A percentile compares a stretch with the other conserved stretches of the same genome.
Conservation (phyloP, 2,888 invertebrate genomes). For the Drosophila maculinotata region DNA sequence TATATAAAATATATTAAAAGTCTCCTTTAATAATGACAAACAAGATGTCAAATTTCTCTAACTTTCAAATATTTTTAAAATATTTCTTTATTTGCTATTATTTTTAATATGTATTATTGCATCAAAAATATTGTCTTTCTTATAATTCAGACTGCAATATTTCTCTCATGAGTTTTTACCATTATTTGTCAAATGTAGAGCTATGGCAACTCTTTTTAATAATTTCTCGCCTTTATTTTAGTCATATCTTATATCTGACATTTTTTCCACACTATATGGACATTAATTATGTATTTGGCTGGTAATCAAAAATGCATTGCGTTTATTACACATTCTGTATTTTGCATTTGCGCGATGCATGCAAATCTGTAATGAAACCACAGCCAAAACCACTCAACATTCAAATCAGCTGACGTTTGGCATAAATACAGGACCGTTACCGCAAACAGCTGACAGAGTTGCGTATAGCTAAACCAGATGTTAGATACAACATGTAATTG, state of each 20-base stretch:
- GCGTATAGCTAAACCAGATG: slow-evolving; percentile 27
- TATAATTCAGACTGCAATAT: no score
- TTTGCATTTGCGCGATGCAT: slow-evolving; percentile 14
- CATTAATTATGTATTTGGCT: slow-evolving; percentile 20
- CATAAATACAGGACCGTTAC: slow-evolving; percentile 14
- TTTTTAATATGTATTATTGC: no score
- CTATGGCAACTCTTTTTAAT: no score
- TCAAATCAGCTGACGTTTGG: slow-evolving; percentile 20
- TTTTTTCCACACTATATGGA: background rate
- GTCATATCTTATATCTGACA: background rate
- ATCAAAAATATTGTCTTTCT: no score
- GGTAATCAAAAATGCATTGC: slow-evolving; percentile 23
- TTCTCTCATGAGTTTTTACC: no score
- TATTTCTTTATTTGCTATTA: no score
- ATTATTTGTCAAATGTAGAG: no score
- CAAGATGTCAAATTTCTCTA: no score
- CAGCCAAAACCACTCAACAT: slow-evolving; percentile 36
- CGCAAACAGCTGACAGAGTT: slow-evolving; percentile 42
- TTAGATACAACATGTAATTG: slow-evolving; percentile 59
- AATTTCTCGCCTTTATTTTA: background rate
- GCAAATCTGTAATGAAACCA: slow-evolving; percentile 35
- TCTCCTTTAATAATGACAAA: no score
- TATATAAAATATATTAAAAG: background rate
- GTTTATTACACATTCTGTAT: slow-evolving; percentile 10
- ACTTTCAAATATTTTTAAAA: no score